phyloP scores from a whole-genome alignment of 2,888 invertebrate species.

The Euzophera pinguis region DNA sequence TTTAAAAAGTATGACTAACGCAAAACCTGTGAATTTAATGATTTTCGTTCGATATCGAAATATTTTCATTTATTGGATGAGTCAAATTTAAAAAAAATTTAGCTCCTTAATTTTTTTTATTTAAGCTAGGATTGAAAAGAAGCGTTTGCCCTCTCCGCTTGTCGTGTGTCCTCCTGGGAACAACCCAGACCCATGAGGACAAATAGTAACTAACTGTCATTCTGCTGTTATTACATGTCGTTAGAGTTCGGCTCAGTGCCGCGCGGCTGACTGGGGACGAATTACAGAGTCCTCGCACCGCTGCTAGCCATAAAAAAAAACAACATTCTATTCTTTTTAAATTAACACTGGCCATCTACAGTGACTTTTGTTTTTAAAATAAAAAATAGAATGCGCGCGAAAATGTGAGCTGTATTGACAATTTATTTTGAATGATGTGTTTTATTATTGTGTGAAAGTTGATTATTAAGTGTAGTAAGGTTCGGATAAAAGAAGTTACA shows the following conservation, averaged over 20 bases:
- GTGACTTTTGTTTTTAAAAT: neutral
- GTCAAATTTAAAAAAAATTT: too few relatives aligned
- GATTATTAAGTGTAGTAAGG: conserved; percentile 4
- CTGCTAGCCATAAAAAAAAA: conserved; percentile 22
- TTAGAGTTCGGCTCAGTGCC: conserved; percentile 63
- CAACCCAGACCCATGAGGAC: conserved; percentile 61
- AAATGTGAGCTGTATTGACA: too few relatives aligned
- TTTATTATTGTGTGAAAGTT: neutral
- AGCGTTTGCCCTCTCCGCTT: conserved; percentile 41
- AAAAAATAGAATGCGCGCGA: neutral
- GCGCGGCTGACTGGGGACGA: conserved; percentile 56
- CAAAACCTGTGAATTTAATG: too few relatives aligned
- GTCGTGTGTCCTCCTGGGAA: conserved; percentile 55
- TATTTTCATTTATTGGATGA: too few relatives aligned
- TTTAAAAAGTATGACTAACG: too few relatives aligned
- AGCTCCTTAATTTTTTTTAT: too few relatives aligned
- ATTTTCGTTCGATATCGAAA: too few relatives aligned
- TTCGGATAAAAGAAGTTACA: neutral
- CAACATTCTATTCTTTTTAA: conserved; percentile 17
- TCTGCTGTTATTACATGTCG: conserved; percentile 60
- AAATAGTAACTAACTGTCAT: conserved; percentile 53
- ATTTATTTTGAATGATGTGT: too few relatives aligned
- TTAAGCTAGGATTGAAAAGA: too few relatives aligned
- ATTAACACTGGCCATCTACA: neutral
- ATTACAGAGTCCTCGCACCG: conserved; percentile 39